A percentile compares a stretch with the other conserved stretches of the same genome.
Conservation (phyloP, 2,113 vertebrate genomes). For the Potamarius usumacintae region DNA sequence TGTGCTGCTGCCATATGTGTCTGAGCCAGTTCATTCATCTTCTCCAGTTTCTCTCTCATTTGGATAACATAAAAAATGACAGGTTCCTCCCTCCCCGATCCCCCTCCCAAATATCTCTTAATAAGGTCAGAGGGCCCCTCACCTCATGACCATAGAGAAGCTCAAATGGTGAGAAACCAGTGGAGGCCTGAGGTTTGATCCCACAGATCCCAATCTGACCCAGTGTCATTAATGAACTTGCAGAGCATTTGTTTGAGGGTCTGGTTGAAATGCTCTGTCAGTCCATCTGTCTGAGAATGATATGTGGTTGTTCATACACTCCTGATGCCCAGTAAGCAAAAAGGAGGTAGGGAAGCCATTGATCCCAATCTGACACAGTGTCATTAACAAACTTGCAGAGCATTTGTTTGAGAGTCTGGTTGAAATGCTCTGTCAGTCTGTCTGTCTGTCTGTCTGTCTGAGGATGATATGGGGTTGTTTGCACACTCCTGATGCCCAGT, state of each 20-base stretch:
- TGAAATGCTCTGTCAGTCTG: background rate
- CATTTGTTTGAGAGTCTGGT: background rate
- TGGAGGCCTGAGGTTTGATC: background rate
- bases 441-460: background rate
- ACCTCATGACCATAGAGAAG: background rate
- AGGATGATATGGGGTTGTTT: background rate
- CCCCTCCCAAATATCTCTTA: background rate
- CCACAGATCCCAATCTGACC: background rate
- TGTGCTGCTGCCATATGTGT: too few species aligned
- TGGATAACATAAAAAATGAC: too few species aligned
- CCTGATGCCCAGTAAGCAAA: background rate
- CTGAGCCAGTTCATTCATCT: too few species aligned
- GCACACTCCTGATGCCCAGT: background rate
- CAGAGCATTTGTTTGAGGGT: background rate
- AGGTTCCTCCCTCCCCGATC: too few species aligned
- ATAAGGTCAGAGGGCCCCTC: background rate
- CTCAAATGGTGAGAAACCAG: background rate
- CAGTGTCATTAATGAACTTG: background rate
- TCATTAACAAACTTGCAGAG: background rate
- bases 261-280: background rate
- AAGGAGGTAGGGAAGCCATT: background rate
- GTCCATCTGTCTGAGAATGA: background rate
- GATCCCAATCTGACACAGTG: background rate
- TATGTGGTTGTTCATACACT: background rate
- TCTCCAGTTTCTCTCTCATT: too few species aligned